Evolutionary conservation across 2,113 vertebrate species (phyloP).

Genomic region (Peucedramus taeniatus): DNA sequence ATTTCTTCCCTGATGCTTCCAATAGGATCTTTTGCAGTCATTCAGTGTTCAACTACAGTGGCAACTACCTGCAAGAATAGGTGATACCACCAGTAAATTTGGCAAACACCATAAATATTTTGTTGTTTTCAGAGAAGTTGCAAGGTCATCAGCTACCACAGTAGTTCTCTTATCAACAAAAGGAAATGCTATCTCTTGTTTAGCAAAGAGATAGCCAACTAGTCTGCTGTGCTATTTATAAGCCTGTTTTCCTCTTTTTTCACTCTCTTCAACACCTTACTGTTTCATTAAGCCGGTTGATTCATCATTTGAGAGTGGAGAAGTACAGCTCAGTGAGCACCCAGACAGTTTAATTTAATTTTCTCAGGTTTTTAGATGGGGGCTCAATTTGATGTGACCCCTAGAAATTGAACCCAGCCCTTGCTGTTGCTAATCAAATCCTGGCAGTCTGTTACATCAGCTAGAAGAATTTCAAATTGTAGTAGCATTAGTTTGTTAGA

Average conservation of each 20-base stretch:
- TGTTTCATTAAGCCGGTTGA: conserved; percentile 39
- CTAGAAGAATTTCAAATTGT: conserved; percentile 6
- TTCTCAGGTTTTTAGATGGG: conserved; percentile 46
- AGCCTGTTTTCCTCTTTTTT: neutral
- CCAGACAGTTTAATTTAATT: conserved; percentile 59
- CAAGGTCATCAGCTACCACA: neutral
- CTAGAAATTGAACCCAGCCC: conserved; percentile 37
- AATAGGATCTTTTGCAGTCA: neutral
- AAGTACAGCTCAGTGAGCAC: conserved; percentile 28
- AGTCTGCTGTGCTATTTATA: neutral
- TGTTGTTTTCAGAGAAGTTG: neutral
- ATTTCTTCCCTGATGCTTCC: neutral
- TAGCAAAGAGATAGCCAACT: neutral
- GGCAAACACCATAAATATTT: neutral
- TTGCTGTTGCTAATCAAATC: conserved; percentile 42
- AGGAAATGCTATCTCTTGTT: neutral
- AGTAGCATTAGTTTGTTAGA: neutral
- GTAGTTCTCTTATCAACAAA: neutral
- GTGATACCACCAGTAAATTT: neutral
- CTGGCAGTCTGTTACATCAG: neutral
- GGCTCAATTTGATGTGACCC: conserved; percentile 42
- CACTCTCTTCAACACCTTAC: neutral
- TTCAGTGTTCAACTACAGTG: neutral
- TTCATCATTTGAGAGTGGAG: conserved; percentile 25
- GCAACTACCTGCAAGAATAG: neutral